Base-by-base conservation (phyloP, 1,140 invertebrate species). In the Spodoptera litura region DNA sequence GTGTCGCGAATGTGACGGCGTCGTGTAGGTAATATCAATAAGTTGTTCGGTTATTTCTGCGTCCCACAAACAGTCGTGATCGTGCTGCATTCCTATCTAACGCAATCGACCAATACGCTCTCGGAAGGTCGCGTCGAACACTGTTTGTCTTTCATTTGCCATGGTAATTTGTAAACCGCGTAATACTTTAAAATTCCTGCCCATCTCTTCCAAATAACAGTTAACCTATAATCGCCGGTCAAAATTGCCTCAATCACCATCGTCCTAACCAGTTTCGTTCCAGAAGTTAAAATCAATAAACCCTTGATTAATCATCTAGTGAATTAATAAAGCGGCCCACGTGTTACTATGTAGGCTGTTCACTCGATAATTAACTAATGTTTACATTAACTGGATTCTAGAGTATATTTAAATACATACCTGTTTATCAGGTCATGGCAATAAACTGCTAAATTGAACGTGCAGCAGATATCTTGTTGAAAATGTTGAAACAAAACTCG, bases 51-150 rank as follows among this genome's bases (percentile, higher is more conserved):
- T 85, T 84, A 84, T 84, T 84, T 85, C 78, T 79, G 77, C 81
- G 87, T 78, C 89, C 84, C 78, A 87, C 83, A 89, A 87, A 77
- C 20, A 78, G 81, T 88, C 89, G 87, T 91, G 88, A 90, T 85
- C 85, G 80, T 78, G 62, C 85, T 71, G 88, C 89, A 90, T 91
- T 89, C 89, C 85, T 75, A 68, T 56, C 79, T 83, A 87, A 89
- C 88, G 87, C 87, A 90, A 88, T 86, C 82, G 79, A 78, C 82
- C 79, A 79, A 80, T 85, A 83, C 81, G 80, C 74, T 52, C 76
- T 76, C 79, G 82, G 83, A 87, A 90, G 87, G 89, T 87, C 89
- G 84, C 53, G n/a, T 25, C 56, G 51, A 55, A 61, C 66, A 74
- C 66, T 79, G n/a, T 53, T 44, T 78, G 70, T 78, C 38, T 66